Percentiles rank a stretch among this genome's conserved stretches.
Evolutionary conservation across 2,113 vertebrate genomes (phyloP).

Genomic region (Potamarius usumacintae): DNA sequence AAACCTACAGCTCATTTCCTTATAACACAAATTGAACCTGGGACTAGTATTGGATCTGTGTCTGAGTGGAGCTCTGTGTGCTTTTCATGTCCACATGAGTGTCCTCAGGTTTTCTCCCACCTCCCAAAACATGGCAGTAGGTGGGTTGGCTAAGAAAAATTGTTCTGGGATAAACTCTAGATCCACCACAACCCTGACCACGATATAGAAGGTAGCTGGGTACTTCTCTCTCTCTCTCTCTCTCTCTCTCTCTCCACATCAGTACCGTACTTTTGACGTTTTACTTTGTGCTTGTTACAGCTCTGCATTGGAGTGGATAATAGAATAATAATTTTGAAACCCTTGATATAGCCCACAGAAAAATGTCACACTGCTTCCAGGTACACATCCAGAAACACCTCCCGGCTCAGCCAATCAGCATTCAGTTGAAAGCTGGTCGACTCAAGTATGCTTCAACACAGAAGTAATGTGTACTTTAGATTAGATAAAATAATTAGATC

Average conservation of each 20-base stretch:
- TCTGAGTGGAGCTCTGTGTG: background rate
- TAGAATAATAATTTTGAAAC: background rate
- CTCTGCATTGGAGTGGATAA: background rate
- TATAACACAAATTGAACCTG: too few species aligned
- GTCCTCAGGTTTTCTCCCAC: background rate
- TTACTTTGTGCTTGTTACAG: background rate
- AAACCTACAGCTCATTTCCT: too few species aligned
- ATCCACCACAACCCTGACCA: background rate
- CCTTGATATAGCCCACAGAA: background rate
- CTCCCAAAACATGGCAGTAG: background rate
- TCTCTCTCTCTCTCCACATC: background rate
- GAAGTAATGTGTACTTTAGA: background rate
- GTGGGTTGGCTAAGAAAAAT: background rate
- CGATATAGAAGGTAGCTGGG: background rate
- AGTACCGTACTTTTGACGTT: background rate
- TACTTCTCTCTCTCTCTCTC: background rate
- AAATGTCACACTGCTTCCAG: background rate
- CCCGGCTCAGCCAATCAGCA: background rate
- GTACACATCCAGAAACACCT: background rate
- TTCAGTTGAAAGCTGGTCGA: background rate
- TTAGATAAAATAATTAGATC: background rate
- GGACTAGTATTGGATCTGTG: background rate
- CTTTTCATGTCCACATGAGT: background rate
- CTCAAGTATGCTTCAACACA: background rate
- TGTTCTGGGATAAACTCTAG: background rate